phyloP scores from a whole-genome alignment of 2,113 vertebrate genomes.

The Trinectes maculatus region DNA sequence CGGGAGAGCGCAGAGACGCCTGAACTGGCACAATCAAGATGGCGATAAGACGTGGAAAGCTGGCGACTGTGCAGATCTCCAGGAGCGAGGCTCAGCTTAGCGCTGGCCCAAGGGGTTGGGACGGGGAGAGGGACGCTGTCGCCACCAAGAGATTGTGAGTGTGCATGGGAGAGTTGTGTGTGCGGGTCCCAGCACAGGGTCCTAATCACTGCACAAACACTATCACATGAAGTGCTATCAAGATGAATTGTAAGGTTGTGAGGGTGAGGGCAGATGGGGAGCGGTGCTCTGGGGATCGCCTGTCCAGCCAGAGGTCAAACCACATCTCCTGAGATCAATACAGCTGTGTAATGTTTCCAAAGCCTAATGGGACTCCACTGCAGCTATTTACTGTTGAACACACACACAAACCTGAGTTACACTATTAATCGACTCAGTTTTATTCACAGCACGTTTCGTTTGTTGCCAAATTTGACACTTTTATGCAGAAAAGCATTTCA shows the following conservation, averaged over 20 bases:
- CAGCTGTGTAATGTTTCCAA: constrained; percentile 50
- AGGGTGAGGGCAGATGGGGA: constrained; percentile 17
- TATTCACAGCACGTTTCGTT: constrained; percentile 15
- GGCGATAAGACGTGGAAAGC: constrained; percentile 72
- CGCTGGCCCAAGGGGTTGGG: constrained; percentile 43
- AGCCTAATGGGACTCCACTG: constrained; percentile 35
- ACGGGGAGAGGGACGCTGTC: constrained; percentile 13
- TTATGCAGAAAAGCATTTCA: constrained; percentile 4
- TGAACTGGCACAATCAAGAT: constrained; percentile 71
- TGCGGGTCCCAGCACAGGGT: constrained; percentile 13
- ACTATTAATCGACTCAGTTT: neutral
- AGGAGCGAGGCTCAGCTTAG: constrained; percentile 55
- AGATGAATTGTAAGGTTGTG: constrained; percentile 32
- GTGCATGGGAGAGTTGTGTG: constrained; percentile 8
- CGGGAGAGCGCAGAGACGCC: constrained; percentile 52
- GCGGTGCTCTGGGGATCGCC: constrained; percentile 26
- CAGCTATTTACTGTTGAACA: constrained; percentile 44
- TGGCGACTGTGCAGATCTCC: constrained; percentile 70
- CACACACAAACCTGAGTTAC: constrained; percentile 7
- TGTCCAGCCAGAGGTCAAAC: constrained; percentile 63
- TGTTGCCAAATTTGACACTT: constrained; percentile 8
- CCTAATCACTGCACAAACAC: constrained; percentile 55
- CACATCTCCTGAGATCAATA: constrained; percentile 73
- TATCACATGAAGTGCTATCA: constrained; percentile 13
- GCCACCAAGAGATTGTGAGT: neutral